Percentiles rank a stretch among this genome's conserved stretches.
Conservation (phyloP, 2,888 invertebrate species). For the Lasioglossum villosulum region DNA sequence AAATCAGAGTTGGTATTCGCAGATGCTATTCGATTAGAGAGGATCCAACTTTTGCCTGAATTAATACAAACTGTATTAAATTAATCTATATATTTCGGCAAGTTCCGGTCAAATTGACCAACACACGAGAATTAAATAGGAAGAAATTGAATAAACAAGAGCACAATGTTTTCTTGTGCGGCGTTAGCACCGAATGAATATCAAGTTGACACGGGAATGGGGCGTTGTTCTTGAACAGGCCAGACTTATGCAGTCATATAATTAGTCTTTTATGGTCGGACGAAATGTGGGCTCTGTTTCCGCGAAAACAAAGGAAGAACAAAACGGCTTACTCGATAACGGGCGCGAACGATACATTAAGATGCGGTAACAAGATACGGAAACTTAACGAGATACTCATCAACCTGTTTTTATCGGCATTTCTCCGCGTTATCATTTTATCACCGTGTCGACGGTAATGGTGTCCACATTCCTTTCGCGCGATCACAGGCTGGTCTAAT, state of each 20-base stretch:
- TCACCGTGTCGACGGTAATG: constrained; percentile 16
- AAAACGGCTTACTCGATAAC: neutral
- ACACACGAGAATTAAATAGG: neutral
- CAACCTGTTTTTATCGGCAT: constrained; percentile 36
- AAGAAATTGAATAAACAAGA: neutral
- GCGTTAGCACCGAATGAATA: neutral
- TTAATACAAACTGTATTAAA: neutral
- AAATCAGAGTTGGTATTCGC: neutral
- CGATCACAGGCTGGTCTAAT: constrained; percentile 53
- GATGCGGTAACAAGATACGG: constrained; percentile 28
- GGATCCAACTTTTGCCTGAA: neutral
- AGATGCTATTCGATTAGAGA: neutral
- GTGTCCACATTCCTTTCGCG: constrained; percentile 42
- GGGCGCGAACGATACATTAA: constrained; percentile 1
- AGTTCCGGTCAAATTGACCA: neutral
- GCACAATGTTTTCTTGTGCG: neutral
- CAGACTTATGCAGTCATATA: neutral
- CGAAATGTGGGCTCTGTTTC: neutral
- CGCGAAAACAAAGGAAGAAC: neutral
- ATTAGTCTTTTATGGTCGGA: neutral
- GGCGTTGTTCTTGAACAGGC: neutral
- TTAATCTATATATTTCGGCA: neutral
- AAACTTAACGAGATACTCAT: constrained; percentile 33
- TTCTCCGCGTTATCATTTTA: constrained; percentile 20
- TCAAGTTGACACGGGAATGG: neutral